Conservation (phyloP, 2,797 vertebrate species). For the Myotis findleyi region DNA sequence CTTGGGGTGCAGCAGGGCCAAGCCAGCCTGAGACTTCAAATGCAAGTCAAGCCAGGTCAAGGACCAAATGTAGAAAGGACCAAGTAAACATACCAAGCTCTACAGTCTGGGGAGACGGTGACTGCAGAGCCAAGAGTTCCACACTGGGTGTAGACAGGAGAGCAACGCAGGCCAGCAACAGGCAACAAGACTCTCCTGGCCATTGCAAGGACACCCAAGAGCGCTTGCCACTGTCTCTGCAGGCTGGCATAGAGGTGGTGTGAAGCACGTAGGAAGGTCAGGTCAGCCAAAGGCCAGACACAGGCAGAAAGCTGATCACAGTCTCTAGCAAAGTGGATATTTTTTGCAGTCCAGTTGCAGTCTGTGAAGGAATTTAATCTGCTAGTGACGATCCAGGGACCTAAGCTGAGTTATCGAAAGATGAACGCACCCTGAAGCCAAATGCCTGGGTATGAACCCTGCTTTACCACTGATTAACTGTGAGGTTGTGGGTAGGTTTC, state of each 20-base stretch:
- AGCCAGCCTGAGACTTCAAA: neutral
- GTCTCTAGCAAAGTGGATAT: neutral
- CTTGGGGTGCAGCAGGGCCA: neutral
- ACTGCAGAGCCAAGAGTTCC: neutral
- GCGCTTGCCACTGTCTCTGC: neutral
- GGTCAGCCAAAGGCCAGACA: neutral
- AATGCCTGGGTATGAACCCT: neutral
- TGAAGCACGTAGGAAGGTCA: neutral
- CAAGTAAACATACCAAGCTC: neutral
- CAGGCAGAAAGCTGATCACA: neutral
- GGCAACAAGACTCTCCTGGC: neutral
- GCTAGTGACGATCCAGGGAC: neutral
- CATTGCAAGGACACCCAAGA: fast-evolving
- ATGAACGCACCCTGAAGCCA: neutral
- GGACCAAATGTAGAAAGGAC: neutral
- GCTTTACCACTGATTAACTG: neutral
- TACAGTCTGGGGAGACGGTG: neutral
- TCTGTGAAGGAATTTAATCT: neutral
- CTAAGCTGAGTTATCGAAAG: neutral
- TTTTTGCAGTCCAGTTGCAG: neutral
- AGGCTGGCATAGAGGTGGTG: neutral
- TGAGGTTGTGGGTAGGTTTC: neutral
- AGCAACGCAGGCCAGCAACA: neutral
- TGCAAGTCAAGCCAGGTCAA: neutral
- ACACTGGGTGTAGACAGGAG: neutral